A percentile compares a stretch with the other conserved stretches of the same genome.
These are phyloP conservation scores for Ciconia maguari DNA, from an alignment of 2,113 vertebrate species.

Conservation along the genomic window DNA sequence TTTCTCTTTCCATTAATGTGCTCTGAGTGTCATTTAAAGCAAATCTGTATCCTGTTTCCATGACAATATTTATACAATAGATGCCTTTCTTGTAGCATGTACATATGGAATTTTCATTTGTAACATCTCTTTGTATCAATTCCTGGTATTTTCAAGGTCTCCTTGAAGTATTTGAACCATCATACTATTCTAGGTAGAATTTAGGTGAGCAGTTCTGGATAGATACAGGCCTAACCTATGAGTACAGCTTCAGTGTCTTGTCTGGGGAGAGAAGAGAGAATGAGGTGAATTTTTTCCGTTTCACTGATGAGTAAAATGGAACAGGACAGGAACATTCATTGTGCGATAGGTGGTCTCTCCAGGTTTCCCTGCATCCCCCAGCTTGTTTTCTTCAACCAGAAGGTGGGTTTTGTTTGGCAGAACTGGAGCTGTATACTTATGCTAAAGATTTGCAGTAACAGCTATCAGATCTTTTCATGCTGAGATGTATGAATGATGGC, in stretches of 20 bases:
- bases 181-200: neutral
- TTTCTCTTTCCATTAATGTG: neutral
- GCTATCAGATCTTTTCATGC: neutral
- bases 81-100: neutral
- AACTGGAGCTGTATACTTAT: neutral
- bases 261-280: neutral
- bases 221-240: neutral
- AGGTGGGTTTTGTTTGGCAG: neutral
- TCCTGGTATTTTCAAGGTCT: neutral
- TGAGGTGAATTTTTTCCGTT: neutral
- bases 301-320: neutral
- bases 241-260: neutral
- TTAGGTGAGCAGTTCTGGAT: neutral
- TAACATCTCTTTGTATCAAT: neutral
- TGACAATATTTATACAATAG: slow-evolving; percentile 55
- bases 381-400: neutral
- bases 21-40: neutral
- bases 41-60: slow-evolving; percentile 57
- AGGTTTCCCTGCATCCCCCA: neutral
- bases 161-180: neutral
- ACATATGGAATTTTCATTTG: neutral
- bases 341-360: no score
- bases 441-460: no score
- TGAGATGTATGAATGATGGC: no score
- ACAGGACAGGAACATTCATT: neutral